These are phyloP conservation scores for Melanophora roralis DNA, from an alignment of 2,888 invertebrate genomes.

Conservation along the genomic window DNA sequence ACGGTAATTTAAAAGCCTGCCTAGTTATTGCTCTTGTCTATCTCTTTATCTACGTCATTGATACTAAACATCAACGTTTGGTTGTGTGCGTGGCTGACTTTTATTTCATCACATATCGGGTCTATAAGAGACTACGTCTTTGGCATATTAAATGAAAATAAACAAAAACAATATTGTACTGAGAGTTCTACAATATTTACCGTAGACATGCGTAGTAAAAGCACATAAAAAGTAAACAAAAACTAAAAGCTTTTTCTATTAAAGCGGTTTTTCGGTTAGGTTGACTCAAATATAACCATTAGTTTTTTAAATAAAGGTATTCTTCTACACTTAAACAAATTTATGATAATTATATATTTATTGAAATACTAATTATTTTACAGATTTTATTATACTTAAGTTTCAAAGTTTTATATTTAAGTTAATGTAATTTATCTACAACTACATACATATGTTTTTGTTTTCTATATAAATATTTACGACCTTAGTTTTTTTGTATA, in stretches of 20 bases:
- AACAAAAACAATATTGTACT: not conserved
- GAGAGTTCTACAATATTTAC: not conserved
- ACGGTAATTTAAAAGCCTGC: constrained; percentile 16
- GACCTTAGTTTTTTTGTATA: no score
- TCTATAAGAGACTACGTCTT: constrained; percentile 25
- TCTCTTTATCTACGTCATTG: constrained; percentile 64
- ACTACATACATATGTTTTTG: no score
- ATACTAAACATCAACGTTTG: constrained; percentile 38
- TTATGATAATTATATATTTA: no score
- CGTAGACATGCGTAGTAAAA: constrained; percentile 30
- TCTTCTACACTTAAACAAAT: not conserved
- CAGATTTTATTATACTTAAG: no score
- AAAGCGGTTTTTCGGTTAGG: constrained; percentile 16
- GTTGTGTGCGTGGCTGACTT: constrained; percentile 22
- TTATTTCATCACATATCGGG: constrained; percentile 20
- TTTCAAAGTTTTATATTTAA: no score
- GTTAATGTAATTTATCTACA: no score
- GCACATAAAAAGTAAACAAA: not conserved
- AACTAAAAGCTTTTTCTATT: not conserved
- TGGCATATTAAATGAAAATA: constrained; percentile 4
- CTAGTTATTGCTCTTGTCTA: constrained; percentile 12
- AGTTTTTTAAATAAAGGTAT: not conserved
- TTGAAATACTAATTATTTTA: no score
- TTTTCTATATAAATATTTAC: no score
- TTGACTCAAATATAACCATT: not conserved